Base-by-base conservation (phyloP, 2,113 vertebrate genomes). In the Hyla sarda region DNA sequence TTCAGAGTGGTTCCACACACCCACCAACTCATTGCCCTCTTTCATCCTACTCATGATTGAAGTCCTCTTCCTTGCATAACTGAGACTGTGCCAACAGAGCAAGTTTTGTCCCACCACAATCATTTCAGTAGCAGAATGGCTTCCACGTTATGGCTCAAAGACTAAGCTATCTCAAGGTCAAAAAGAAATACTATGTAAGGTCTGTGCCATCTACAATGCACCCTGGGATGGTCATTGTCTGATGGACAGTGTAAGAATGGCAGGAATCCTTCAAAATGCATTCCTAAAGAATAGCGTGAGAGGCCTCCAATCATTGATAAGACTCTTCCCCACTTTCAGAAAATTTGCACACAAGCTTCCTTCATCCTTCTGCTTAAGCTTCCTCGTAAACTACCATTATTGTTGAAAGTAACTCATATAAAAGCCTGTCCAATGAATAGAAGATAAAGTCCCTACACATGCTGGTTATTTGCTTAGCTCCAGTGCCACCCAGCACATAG, bases 1-100 rank as follows among this genome's bases (percentile, higher is more conserved):
- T 74, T 41, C 34, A 62, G n/a, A 48, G 52, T 23, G 25, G 12
- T 23, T 48, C 65, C 52, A 25, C 58, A 48, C 84, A 30, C 77
- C 84, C 76, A 80, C 76, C 32, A 32, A 41, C 52, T 37, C 50
- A 45, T 58, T 81, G n/a, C 50, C 77, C 77, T 75, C 84, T 48
- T 82, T 74, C 77, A 71, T 56, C 84, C 84, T 34, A 86, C 69
- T 86, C 50, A 62, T 62, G 23, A 62, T 45, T 56, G 56, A 73
- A 72, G 78, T 72, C 41, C 23, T 13, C 19, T 56, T 74, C 65
- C 28, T 25, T 82, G 69, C 52, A 74, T 74, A 82, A 34, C 41
- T 34, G 74, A 86, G 67, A 81, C n/a, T 72, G 52, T 50, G 77
- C 67, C 25, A 86, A 86, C 78, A 86, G 34, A 48, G 23, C 25